A percentile compares a stretch with the other conserved stretches of the same genome.
Conservation (phyloP, 2,113 vertebrate genomes). For the Leptodactylus fuscus region DNA sequence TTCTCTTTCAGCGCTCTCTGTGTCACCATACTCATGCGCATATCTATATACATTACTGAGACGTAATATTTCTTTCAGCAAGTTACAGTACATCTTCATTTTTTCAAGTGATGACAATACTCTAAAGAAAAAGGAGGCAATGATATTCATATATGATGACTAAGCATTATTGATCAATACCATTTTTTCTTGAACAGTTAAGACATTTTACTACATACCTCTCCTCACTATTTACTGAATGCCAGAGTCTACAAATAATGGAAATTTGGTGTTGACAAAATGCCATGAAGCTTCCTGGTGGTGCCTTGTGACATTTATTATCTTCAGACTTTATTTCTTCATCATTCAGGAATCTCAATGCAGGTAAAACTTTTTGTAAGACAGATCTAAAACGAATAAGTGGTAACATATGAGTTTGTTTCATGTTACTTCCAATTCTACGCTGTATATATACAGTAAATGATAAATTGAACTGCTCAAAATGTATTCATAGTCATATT, state of each 20-base stretch:
- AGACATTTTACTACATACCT: slow-evolving; percentile 71
- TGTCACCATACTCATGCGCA: slow-evolving; percentile 78
- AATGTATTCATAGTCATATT: too few species aligned
- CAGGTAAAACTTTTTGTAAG: slow-evolving; percentile 74
- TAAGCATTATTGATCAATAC: not conserved
- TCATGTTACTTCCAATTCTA: not conserved
- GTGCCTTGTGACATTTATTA: slow-evolving; percentile 60
- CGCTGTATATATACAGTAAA: not conserved
- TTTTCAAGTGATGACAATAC: slow-evolving; percentile 66
- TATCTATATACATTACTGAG: slow-evolving; percentile 82
- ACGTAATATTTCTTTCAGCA: slow-evolving; percentile 75
- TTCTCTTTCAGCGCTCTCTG: slow-evolving; percentile 62
- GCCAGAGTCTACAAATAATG: slow-evolving; percentile 72
- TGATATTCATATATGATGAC: not conserved
- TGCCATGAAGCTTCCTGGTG: slow-evolving; percentile 72
- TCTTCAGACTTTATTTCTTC: slow-evolving; percentile 66
- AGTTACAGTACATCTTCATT: slow-evolving; percentile 67
- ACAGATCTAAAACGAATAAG: slow-evolving; percentile 71
- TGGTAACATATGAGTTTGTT: not conserved
- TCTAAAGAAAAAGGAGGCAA: slow-evolving; percentile 63
- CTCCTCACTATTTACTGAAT: slow-evolving; percentile 69
- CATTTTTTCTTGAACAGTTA: not conserved
- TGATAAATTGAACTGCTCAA: too few species aligned
- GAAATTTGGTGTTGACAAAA: slow-evolving; percentile 83
- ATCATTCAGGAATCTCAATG: slow-evolving; percentile 76